These are phyloP conservation scores for Drosophila ogumai DNA, from an alignment of 1,140 invertebrate genomes.

Conservation along the genomic window DNA sequence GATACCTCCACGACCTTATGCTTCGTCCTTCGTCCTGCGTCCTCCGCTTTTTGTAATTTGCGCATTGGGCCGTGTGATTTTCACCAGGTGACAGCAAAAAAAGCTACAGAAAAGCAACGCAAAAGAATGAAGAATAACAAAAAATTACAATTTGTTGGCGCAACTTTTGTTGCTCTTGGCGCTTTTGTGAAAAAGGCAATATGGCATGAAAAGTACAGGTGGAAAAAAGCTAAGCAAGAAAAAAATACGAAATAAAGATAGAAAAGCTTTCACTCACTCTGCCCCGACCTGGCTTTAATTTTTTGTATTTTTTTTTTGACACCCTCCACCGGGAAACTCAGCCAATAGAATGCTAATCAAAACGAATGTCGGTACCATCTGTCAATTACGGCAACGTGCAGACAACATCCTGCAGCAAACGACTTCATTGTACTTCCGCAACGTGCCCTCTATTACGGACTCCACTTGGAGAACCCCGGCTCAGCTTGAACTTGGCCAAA, in stretches of 20 bases:
- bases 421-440: constrained; percentile 36
- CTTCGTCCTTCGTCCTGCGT: constrained; percentile 15
- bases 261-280: constrained; percentile 1
- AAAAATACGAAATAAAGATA: constrained; percentile 6
- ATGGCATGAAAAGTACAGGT: constrained; percentile 7
- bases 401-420: constrained; percentile 28
- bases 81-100: constrained; percentile 46
- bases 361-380: constrained; percentile 58
- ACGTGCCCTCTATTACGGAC: constrained; percentile 66
- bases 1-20: constrained; percentile 10
- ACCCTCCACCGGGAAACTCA: background rate
- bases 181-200: constrained; percentile 24
- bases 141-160: constrained; percentile 28
- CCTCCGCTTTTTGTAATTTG: constrained; percentile 51
- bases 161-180: constrained; percentile 29
- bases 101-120: constrained; percentile 6
- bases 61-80: constrained; percentile 59
- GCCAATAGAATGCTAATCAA: constrained; percentile 60
- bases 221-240: background rate
- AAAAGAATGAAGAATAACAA: constrained; percentile 9
- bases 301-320: constrained; percentile 8
- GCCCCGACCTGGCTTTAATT: constrained; percentile 15
- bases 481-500: constrained; percentile 50
- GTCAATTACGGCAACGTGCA: constrained; percentile 63
- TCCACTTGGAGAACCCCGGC: constrained; percentile 49